Evolutionary conservation across 2,888 invertebrate genomes (phyloP), one percentile per base, ranked within the genome.

Genomic region (Pseudoips prasinana): DNA sequence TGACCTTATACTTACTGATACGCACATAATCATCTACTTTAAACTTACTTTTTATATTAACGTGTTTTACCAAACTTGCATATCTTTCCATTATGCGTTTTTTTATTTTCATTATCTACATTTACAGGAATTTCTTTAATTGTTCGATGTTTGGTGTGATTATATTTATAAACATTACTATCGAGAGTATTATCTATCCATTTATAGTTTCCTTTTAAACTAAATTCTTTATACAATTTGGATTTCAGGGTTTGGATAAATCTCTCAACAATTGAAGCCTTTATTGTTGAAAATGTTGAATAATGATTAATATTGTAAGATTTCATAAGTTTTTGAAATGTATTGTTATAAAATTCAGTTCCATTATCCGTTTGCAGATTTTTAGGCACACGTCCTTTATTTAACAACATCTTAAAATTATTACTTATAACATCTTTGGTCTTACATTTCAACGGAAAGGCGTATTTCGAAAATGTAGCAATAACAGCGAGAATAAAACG

Each of bases 281-380:
- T 49, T 26, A 33, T 42, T 7, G 10, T 19, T 1, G 30, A 36
- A 10, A 14, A 44, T 6, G 44, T 34, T 6, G 42, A 48, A 22
- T 42, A 42, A 22, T 42, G 42, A 37, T 39, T 54, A 32, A 53
- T 70, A 55, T 44, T 46, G 30, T 22, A 64, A 27, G 25, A 49
- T 32, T 29, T 23, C 22, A 46, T 64, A 56, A 39, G 55, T 45
- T 22, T 39, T 33, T 24, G 61, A 64, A 43, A 58, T 39, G 17
- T 58, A 60, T 25, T 46, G 20, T 44, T 60, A 38, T 32, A 70
- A 38, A 50, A 50, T 34, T 49, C 44, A 8, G 38, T 52, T 4
- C 53, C 52, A 6, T 8, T 8, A 29, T 55, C 58, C 2, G 50
- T 44, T 41, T 53, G 50, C 7, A 53, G 32, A 28, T 58, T 44